Evolutionary conservation across 2,113 vertebrate species (phyloP), one percentile per base, ranked within the genome.

Genomic region (Desmodus rotundus): DNA sequence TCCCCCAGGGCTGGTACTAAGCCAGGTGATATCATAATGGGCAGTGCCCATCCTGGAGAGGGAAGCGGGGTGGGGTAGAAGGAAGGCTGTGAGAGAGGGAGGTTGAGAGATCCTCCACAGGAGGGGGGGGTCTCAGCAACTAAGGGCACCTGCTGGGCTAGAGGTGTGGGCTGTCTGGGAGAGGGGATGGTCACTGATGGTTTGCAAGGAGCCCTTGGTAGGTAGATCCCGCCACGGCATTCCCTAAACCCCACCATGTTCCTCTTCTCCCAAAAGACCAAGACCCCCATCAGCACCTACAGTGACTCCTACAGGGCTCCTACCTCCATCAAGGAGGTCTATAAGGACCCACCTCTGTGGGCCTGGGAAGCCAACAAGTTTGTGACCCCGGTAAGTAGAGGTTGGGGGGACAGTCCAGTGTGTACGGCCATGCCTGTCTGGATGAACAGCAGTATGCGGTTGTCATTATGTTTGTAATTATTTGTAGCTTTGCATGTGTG

Each of bases 211-310:
- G 89, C 65, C 78, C 56, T 95, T 89, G 45, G 87, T 72, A 94
- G 84, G 77, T 83, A 93, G 54, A 82, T 52, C 80, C 94, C 87
- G 83, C 83, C 28, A 77, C 50, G 0, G 70, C 58, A 38, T 83
- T 89, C 61, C 80, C 20, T 50, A 82, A 85, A 88, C 41, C 24
- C 76, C 86, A 96, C 73, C 84, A 98, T 98, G 95, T 98, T 98
- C 63, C 96, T 97, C 91, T 97, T 97, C 31, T 94, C 97, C 26
- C 94, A 4, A 33, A 98, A 98, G 52, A 92, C 97, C 68, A 98
- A 97, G 95, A 98, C 98, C 2, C 97, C 96, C 4, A 19, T 98
- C 96, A 98, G 98, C 95, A 98, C 98, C 89, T 98, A 97, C 76
- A 97, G 63, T 0, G 97, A 98, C 83, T 98, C 97, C 76, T 98